Percentiles rank a stretch among this genome's conserved stretches.
Conservation (phyloP, 2,113 vertebrate species). For the Hydropotes inermis region DNA sequence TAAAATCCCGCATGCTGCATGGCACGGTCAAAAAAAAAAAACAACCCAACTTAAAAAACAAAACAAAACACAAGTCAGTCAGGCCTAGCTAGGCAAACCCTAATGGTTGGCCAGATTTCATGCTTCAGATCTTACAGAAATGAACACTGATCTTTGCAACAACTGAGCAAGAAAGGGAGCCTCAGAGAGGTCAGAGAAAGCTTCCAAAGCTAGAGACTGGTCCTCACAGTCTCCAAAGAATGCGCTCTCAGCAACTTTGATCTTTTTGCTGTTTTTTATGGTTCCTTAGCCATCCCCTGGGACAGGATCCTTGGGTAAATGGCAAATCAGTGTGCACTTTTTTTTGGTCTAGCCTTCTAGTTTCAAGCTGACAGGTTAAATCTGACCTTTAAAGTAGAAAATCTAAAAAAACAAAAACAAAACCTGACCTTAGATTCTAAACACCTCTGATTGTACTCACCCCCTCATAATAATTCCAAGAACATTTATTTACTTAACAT, state of each 20-base stretch:
- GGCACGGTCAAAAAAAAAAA: neutral
- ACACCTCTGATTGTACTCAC: neutral
- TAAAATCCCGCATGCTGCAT: neutral
- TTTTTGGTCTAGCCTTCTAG: neutral
- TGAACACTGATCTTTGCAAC: neutral
- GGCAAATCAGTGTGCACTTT: neutral
- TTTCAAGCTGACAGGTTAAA: neutral
- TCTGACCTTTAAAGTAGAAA: neutral
- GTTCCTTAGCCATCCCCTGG: neutral
- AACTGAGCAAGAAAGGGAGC: neutral
- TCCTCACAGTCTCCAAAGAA: neutral
- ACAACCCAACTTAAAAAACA: neutral
- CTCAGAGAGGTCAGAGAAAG: neutral
- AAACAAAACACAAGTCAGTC: neutral
- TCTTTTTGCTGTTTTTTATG: neutral
- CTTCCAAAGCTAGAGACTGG: neutral
- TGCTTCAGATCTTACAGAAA: neutral
- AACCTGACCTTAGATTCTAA: neutral
- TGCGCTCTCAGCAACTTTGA: neutral
- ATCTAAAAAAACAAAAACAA: neutral
- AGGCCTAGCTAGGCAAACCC: neutral
- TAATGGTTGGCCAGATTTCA: neutral
- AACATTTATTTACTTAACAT: neutral
- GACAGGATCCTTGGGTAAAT: neutral
- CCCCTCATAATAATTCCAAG: neutral